phyloP scores from a whole-genome alignment of 2,888 invertebrate genomes.

The Drosophila monieri region DNA sequence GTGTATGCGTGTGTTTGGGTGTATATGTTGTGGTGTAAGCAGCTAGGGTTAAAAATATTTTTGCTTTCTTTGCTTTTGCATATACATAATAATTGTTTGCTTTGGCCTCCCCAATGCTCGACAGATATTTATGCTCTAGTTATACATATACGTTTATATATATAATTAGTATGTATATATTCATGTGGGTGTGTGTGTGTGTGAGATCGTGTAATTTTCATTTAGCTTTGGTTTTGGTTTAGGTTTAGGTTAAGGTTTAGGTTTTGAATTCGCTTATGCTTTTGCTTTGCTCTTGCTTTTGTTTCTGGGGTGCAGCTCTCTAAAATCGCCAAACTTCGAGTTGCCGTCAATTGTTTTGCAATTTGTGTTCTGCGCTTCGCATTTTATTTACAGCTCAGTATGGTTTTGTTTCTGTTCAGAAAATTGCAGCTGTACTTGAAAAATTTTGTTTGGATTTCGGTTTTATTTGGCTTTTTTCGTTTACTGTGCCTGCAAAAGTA shows the following conservation, averaged over 20 bases:
- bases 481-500: slow-evolving; percentile 85
- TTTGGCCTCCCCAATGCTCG: slow-evolving; percentile 25
- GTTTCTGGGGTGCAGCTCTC: slow-evolving; percentile 59
- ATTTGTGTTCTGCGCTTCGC: slow-evolving; percentile 64
- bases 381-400: slow-evolving; percentile 77
- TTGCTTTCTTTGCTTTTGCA: slow-evolving; percentile 40
- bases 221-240: slow-evolving; percentile 40
- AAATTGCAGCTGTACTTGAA: slow-evolving; percentile 68
- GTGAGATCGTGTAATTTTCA: slow-evolving; percentile 25
- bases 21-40: slow-evolving; percentile 44
- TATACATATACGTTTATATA: slow-evolving; percentile 46
- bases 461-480: slow-evolving; percentile 58
- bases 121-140: slow-evolving; percentile 44
- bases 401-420: slow-evolving; percentile 66
- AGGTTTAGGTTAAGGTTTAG: slow-evolving; percentile 38
- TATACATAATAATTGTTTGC: slow-evolving; percentile 46
- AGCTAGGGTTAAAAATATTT: slow-evolving; percentile 58
- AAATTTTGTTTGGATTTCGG: slow-evolving; percentile 52
- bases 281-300: slow-evolving; percentile 29
- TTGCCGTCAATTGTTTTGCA: slow-evolving; percentile 60
- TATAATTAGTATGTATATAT: slow-evolving; percentile 29
- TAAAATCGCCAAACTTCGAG: slow-evolving; percentile 57
- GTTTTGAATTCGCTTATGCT: slow-evolving; percentile 46
- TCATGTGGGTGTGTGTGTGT: slow-evolving; percentile 23
- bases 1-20: slow-evolving; percentile 24